Evolutionary conservation across 2,797 vertebrate species (phyloP).

Genomic region (Enteromius radiatus): DNA sequence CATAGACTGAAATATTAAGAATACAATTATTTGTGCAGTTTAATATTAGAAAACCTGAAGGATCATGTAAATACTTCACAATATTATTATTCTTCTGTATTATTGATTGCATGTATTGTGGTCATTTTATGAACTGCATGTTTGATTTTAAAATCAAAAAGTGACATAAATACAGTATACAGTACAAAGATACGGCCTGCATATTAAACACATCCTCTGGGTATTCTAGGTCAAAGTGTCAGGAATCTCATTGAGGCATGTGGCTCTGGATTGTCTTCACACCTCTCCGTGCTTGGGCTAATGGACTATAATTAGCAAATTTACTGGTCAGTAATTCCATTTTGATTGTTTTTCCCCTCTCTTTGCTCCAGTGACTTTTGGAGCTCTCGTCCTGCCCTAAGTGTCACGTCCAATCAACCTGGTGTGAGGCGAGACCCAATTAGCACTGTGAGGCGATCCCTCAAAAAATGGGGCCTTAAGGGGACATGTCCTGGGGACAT

Average conservation of each 20-base stretch:
- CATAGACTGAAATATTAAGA: not conserved
- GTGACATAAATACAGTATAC: not conserved
- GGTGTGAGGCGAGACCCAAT: slow-evolving; percentile 82
- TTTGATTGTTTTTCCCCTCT: slow-evolving; percentile 73
- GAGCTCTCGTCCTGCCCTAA: slow-evolving; percentile 78
- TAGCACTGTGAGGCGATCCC: slow-evolving; percentile 82
- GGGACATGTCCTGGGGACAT: slow-evolving; percentile 75
- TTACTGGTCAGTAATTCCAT: slow-evolving; percentile 86
- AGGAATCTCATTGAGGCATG: slow-evolving; percentile 66
- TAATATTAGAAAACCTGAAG: not conserved
- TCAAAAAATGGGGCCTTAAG: slow-evolving; percentile 75
- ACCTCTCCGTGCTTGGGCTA: slow-evolving; percentile 77
- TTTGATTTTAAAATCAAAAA: not conserved
- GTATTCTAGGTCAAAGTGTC: slow-evolving; percentile 72
- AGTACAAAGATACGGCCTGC: not conserved
- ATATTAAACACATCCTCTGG: slow-evolving; percentile 51
- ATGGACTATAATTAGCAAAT: slow-evolving; percentile 87
- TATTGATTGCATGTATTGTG: not conserved
- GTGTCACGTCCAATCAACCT: slow-evolving; percentile 85
- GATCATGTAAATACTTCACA: not conserved
- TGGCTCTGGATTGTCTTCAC: slow-evolving; percentile 65
- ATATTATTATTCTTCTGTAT: not conserved
- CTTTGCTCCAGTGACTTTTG: slow-evolving; percentile 61
- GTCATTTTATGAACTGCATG: not conserved
- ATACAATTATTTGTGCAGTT: not conserved